phyloP scores from a whole-genome alignment of 1,140 invertebrate species.

The Rhynchophorus ferrugineus region DNA sequence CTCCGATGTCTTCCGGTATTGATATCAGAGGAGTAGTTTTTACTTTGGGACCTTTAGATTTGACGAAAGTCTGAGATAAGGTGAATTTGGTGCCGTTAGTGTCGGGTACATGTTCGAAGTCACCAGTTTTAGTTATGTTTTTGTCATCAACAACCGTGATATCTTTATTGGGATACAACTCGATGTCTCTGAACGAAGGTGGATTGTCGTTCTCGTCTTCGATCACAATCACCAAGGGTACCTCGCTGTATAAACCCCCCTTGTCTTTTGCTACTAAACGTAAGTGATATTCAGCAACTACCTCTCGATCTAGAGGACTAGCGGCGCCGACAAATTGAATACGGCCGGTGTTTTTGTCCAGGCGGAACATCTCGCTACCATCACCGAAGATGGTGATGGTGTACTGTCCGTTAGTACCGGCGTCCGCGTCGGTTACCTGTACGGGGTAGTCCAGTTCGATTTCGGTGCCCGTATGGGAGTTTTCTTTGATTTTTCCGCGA shows the following conservation, averaged over 20 bases:
- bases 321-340: constrained; percentile 52
- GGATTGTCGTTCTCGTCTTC: constrained; percentile 80
- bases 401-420: constrained; percentile 69
- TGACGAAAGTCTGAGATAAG: constrained; percentile 34
- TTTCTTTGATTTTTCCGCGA: constrained; percentile 73
- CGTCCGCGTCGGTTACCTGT: constrained; percentile 67
- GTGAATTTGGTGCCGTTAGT: constrained; percentile 34
- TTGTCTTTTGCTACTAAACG: constrained; percentile 66
- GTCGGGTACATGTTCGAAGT: constrained; percentile 42
- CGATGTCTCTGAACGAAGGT: constrained; percentile 61
- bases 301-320: constrained; percentile 61
- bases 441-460: constrained; percentile 61
- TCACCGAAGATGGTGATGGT: constrained; percentile 64
- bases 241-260: constrained; percentile 64
- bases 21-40: constrained; percentile 52
- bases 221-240: constrained; percentile 60
- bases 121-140: constrained; percentile 42
- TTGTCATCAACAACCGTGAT: constrained; percentile 55
- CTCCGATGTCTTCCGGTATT: constrained; percentile 68
- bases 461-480: constrained; percentile 62
- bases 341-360: constrained; percentile 61
- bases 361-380: constrained; percentile 65
- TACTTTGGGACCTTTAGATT: constrained; percentile 25
- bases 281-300: constrained; percentile 59
- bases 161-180: constrained; percentile 55